phyloP scores from a whole-genome alignment of 1,140 invertebrate genomes.

The Drosophila parvula region DNA sequence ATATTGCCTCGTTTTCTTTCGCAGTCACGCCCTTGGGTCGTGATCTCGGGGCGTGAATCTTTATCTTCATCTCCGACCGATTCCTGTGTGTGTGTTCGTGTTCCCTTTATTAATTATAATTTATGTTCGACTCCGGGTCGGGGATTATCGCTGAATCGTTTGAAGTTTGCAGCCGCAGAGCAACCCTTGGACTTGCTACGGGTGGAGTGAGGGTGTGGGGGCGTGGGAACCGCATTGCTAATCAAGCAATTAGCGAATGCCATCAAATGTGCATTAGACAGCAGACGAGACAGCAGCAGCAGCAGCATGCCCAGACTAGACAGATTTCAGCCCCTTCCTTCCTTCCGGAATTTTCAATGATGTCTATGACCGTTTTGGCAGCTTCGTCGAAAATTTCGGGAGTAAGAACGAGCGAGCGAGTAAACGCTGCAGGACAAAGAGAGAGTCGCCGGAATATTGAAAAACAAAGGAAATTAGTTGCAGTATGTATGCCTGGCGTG shows the following conservation, averaged over 20 bases:
- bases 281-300: conserved; percentile 31
- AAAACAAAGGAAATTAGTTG: conserved; percentile 81
- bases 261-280: conserved; percentile 79
- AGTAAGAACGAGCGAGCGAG: neutral
- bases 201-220: conserved; percentile 43
- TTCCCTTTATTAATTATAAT: conserved; percentile 77
- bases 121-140: conserved; percentile 64
- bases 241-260: conserved; percentile 80
- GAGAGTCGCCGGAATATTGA: conserved; percentile 58
- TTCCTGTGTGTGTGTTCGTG: conserved; percentile 16
- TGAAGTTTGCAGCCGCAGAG: conserved; percentile 28
- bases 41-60: conserved; percentile 38
- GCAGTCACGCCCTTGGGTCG: conserved; percentile 57
- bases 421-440: conserved; percentile 21
- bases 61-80: conserved; percentile 7
- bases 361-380: conserved; percentile 72
- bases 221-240: conserved; percentile 73
- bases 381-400: conserved; percentile 31
- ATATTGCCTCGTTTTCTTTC: conserved; percentile 32
- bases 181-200: conserved; percentile 14
- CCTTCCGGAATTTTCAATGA: conserved; percentile 47
- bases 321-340: neutral
- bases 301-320: conserved; percentile 10
- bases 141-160: conserved; percentile 53
- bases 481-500: conserved; percentile 29